phyloP scores from a whole-genome alignment of 2,113 vertebrate species.

The Syngnathoides biaculeatus region DNA sequence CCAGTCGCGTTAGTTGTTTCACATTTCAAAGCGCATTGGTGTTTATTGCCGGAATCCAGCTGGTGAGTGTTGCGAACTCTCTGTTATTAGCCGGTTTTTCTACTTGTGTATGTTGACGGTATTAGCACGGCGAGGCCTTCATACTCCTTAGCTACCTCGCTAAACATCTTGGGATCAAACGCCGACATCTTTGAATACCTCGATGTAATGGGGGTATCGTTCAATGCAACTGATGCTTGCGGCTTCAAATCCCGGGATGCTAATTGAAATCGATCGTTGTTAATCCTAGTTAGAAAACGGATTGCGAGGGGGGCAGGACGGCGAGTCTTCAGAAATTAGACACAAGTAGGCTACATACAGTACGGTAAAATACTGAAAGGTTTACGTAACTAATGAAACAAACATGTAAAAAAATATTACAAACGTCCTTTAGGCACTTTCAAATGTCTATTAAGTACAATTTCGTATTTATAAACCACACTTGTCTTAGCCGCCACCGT shows the following conservation, averaged over 20 bases:
- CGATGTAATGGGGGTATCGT: not conserved
- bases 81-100: conserved; percentile 26
- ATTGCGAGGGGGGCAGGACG: conserved; percentile 73
- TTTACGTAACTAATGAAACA: no score
- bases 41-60: conserved; percentile 38
- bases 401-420: not conserved
- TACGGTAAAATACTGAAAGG: not conserved
- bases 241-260: no score
- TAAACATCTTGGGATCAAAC: conserved; percentile 3
- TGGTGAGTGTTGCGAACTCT: conserved; percentile 62
- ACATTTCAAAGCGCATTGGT: conserved; percentile 10
- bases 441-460: not conserved
- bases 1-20: not conserved
- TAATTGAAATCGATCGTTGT: not conserved
- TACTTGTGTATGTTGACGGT: conserved; percentile 44
- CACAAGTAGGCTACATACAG: conserved; percentile 6
- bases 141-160: conserved; percentile 17
- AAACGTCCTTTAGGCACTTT: no score
- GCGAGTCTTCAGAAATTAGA: conserved; percentile 14
- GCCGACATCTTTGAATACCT: accelerated
- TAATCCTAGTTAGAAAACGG: conserved; percentile 25
- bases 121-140: conserved; percentile 62
- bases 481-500: not conserved
- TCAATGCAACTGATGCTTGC: not conserved
- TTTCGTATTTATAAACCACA: not conserved